Percentiles rank a stretch among this genome's conserved stretches.
Evolutionary conservation across 2,797 vertebrate species (phyloP).

Genomic region (Eutrigla gurnardus): DNA sequence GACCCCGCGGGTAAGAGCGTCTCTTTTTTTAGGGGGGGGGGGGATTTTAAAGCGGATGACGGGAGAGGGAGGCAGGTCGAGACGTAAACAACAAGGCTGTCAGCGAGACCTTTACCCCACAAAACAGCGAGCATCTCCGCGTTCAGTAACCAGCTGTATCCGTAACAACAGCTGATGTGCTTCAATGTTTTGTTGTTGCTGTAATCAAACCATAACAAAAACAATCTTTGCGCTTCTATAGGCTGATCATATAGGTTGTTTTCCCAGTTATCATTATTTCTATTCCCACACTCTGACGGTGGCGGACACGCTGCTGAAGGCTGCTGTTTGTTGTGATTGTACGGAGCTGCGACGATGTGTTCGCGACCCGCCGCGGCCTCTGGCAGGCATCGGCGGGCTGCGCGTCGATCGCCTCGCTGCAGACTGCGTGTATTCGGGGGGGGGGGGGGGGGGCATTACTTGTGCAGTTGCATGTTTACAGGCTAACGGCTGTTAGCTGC

Average conservation of each 20-base stretch:
- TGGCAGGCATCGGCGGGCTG: too few relatives aligned
- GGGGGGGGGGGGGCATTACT: slow-evolving; percentile 33
- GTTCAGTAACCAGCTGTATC: neutral
- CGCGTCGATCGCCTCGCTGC: too few relatives aligned
- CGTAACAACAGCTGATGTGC: neutral
- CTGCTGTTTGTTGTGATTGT: neutral
- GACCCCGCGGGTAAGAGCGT: slow-evolving; percentile 76
- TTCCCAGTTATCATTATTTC: neutral
- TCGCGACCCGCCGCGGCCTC: too few relatives aligned
- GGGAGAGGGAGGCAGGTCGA: too few relatives aligned
- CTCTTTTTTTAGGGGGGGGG: neutral
- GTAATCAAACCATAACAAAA: neutral
- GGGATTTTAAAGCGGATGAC: neutral
- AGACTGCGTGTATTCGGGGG: too few relatives aligned
- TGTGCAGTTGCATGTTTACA: neutral
- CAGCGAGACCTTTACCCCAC: slow-evolving; percentile 75
- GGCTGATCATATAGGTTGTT: neutral
- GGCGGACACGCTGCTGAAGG: neutral
- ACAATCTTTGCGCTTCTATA: neutral
- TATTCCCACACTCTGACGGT: neutral
- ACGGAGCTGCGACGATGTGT: neutral
- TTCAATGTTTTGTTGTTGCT: neutral
- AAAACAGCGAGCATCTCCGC: slow-evolving; percentile 50
- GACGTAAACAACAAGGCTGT: slow-evolving; percentile 82
- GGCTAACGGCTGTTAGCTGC: slow-evolving; percentile 55